phyloP scores from a whole-genome alignment of 2,797 vertebrate genomes.

The Corythornis leucogaster region DNA sequence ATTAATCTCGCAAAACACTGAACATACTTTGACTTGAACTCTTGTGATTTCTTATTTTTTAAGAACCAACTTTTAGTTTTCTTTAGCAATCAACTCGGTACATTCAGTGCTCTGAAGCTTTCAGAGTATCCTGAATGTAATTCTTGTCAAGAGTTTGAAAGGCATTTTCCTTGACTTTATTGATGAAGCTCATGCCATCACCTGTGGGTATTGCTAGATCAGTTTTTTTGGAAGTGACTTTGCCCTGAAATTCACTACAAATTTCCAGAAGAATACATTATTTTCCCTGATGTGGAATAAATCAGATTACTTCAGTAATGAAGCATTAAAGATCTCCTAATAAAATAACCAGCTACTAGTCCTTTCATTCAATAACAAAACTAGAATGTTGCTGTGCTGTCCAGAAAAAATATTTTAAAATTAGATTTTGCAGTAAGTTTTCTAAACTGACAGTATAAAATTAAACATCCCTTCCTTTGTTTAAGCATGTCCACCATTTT shows the following conservation, averaged over 20 bases:
- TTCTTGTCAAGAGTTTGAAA: conserved; percentile 12
- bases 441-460: not conserved
- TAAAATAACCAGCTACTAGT: conserved; percentile 8
- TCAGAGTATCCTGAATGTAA: not conserved
- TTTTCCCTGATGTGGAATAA: conserved; percentile 21
- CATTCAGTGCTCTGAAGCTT: not conserved
- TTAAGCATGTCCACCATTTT: not conserved
- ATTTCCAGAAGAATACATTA: not conserved
- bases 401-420: not conserved
- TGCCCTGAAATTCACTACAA: not conserved
- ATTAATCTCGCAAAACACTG: not conserved
- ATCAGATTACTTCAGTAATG: not conserved
- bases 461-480: conserved; percentile 12
- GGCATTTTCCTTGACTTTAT: not conserved
- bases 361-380: not conserved
- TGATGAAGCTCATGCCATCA: conserved; percentile 28
- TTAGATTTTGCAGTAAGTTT: not conserved
- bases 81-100: not conserved
- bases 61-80: not conserved
- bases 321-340: not conserved
- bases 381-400: not conserved
- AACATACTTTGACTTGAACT: not conserved
- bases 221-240: conserved; percentile 7
- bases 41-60: not conserved
- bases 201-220: conserved; percentile 23